A percentile compares a stretch with the other conserved stretches of the same genome.
Conservation (phyloP, 2,113 vertebrate genomes). For the Cryptotis parvus region DNA sequence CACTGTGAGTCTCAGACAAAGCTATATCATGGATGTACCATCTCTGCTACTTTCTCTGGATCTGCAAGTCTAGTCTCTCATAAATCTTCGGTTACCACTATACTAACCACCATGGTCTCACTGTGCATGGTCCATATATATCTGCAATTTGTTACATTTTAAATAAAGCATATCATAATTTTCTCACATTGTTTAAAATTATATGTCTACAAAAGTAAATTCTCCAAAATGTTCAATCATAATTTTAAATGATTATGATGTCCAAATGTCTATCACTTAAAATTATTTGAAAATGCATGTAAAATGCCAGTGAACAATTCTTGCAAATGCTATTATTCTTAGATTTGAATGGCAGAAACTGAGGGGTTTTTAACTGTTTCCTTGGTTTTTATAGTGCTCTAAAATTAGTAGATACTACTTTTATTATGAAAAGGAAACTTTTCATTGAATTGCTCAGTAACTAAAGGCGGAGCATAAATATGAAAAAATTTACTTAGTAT, state of each 20-base stretch:
- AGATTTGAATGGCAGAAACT: neutral
- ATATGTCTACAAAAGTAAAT: neutral
- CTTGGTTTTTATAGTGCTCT: neutral
- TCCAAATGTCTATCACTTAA: neutral
- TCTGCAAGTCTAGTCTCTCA: neutral
- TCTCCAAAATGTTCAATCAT: neutral
- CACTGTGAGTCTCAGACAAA: neutral
- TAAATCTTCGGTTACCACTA: neutral
- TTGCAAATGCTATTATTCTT: neutral
- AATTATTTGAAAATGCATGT: neutral
- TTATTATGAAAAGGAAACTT: neutral
- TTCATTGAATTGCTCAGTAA: conserved; percentile 13
- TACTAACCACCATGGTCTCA: neutral
- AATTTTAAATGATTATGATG: neutral
- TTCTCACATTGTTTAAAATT: conserved; percentile 8
- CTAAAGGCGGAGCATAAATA: conserved; percentile 1
- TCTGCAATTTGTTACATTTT: neutral
- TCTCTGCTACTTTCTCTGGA: neutral
- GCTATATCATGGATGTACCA: too few species aligned
- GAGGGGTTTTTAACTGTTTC: neutral
- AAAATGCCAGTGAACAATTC: neutral
- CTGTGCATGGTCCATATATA: neutral
- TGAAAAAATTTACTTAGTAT: neutral
- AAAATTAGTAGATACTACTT: neutral
- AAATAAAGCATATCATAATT: neutral